These are phyloP conservation scores for Tyto alba DNA, from an alignment of 2,113 vertebrate genomes.

Conservation along the genomic window DNA sequence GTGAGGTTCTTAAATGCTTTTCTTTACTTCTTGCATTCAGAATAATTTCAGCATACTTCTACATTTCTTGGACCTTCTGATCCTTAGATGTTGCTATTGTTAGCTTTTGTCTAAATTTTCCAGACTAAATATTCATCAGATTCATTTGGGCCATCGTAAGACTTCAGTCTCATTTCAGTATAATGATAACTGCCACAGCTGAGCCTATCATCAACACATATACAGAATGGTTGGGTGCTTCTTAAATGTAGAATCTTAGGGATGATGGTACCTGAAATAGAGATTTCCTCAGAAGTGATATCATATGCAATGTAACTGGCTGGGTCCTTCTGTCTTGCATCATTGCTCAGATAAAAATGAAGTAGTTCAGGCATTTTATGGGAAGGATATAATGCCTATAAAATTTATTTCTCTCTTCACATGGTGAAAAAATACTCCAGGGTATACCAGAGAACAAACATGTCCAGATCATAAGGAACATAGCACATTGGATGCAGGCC, in stretches of 20 bases:
- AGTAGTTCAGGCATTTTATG: slow-evolving; percentile 44
- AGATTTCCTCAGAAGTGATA: slow-evolving; percentile 22
- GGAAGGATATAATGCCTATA: slow-evolving; percentile 28
- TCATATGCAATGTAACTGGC: neutral
- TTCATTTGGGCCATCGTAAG: neutral
- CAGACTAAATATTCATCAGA: slow-evolving; percentile 46
- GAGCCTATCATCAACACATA: slow-evolving; percentile 35
- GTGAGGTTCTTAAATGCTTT: neutral
- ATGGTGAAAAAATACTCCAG: neutral
- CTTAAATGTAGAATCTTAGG: slow-evolving; percentile 5
- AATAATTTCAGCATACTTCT: neutral
- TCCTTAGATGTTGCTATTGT: slow-evolving; percentile 16
- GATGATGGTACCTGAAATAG: neutral
- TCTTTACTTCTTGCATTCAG: neutral
- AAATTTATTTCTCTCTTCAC: slow-evolving; percentile 52
- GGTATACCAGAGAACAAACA: slow-evolving; percentile 14
- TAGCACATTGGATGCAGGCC: neutral
- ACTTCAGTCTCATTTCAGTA: neutral
- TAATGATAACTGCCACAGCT: neutral
- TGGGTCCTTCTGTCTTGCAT: slow-evolving; percentile 21
- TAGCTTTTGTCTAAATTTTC: slow-evolving; percentile 7
- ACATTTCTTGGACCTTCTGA: slow-evolving; percentile 9
- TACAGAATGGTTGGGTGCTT: slow-evolving; percentile 3
- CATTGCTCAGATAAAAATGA: slow-evolving; percentile 58
- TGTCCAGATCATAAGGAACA: slow-evolving; percentile 5